Evolutionary conservation across 1,140 invertebrate species (phyloP).

Genomic region (Pseudachorutes palmiensis): DNA sequence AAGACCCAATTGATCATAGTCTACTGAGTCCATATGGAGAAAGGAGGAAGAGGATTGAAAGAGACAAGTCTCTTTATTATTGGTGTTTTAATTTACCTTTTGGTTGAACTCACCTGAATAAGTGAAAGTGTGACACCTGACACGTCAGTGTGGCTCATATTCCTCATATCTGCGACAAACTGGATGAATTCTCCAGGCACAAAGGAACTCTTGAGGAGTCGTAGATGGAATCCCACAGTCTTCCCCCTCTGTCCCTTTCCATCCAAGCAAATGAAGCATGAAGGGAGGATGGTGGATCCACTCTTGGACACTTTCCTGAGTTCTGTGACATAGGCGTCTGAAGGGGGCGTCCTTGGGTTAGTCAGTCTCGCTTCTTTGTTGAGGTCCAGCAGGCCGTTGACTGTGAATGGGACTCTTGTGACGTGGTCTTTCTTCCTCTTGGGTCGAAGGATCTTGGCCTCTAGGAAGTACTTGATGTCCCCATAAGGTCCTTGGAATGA

Average conservation of each 20-base stretch:
- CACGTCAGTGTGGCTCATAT: constrained; percentile 10
- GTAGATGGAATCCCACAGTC: background rate
- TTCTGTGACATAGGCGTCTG: background rate
- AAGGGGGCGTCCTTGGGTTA: background rate
- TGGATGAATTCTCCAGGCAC: constrained; percentile 8
- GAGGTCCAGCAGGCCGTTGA: constrained; percentile 3
- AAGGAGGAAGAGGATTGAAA: too few relatives aligned
- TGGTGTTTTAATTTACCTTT: background rate
- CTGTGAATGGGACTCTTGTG: constrained; percentile 1
- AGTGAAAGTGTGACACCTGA: constrained; percentile 10
- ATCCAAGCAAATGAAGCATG: background rate
- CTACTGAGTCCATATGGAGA: too few relatives aligned
- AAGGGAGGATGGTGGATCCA: background rate
- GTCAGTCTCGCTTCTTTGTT: background rate
- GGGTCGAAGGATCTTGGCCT: background rate
- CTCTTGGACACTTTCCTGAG: background rate
- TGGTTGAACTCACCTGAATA: background rate
- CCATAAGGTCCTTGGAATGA: constrained; percentile 11
- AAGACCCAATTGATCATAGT: too few relatives aligned
- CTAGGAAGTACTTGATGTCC: constrained; percentile 1
- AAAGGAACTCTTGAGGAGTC: constrained; percentile 3
- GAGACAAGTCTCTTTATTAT: too few relatives aligned
- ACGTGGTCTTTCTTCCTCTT: background rate
- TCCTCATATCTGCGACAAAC: constrained; percentile 7
- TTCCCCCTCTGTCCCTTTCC: background rate